Base-by-base conservation (phyloP, 2,888 invertebrate genomes). In the Embidobia sp. region DNA sequence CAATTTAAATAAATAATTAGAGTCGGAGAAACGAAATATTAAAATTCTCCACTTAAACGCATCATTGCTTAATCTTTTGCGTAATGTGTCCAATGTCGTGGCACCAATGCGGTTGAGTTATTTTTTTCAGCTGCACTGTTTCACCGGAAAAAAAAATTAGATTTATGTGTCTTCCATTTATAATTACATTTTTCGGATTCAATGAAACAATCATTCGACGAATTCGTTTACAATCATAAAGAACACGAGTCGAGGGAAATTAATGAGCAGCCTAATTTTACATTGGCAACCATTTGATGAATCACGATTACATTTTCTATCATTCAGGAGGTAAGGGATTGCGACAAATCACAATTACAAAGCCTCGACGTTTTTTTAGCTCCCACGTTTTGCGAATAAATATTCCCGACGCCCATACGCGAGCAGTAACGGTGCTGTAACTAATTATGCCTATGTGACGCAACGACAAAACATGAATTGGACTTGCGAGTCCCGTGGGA, bases 391-490 rank as follows among this genome's bases (percentile, higher is more conserved):
- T 53, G 72, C 61, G 70, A 61, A 67, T 69, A 55, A 61, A 66
- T 69, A 53, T 46, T 44, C 55, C 26, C 51, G 29, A 51, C 61
- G 70, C 66, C 69, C 51, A 70, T 72, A 72, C 53, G 55, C 51
- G 63, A 55, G 73, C 46, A 40, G 42, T 69, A 77, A 69, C 63
- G 73, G 49, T 69, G 69, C 46, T 64, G 79, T 76, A 73, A 73
- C 73, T 73, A 69, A 79, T 73, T 79, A 67, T 64, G 72, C 67
- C 48, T 64, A 64, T 57, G 53, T 79, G 79, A 79, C 48, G 79
- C 79, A 79, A 79, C 75, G 63, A 75, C 64, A 79, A 74, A 73
- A 72, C 61, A 63, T 67, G 61, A 75, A 73, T 73, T 64, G 55
- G 55, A 55, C 33, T 69, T 53, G 55, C 64, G 69, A 59, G 46